A percentile compares a stretch with the other conserved stretches of the same genome.
Conservation (phyloP, 2,888 invertebrate genomes). For the Pachliopta kotzebuea region DNA sequence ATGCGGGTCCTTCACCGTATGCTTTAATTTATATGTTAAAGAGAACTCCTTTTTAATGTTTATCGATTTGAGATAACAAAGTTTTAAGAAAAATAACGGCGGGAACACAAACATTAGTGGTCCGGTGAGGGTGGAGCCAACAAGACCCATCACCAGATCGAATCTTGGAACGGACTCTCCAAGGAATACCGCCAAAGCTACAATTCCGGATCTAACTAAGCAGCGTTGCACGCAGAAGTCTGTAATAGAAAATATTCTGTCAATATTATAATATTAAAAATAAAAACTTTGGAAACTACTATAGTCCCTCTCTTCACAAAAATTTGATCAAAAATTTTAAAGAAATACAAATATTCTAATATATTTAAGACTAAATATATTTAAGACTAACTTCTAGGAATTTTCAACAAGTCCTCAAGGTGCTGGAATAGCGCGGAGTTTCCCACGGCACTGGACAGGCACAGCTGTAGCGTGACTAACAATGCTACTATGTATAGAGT, state of each 20-base stretch:
- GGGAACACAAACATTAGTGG: conserved; percentile 92
- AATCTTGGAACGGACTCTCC: conserved; percentile 92
- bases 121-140: conserved; percentile 91
- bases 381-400: conserved; percentile 83
- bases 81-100: conserved; percentile 88
- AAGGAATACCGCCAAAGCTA: conserved; percentile 86
- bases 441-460: conserved; percentile 87
- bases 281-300: too few relatives aligned
- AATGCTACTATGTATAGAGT: conserved; percentile 84
- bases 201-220: conserved; percentile 84
- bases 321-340: too few relatives aligned
- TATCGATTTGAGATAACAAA: conserved; percentile 74
- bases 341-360: neutral
- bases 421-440: conserved; percentile 91
- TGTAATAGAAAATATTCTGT: conserved; percentile 58
- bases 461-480: conserved; percentile 88
- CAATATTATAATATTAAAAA: too few relatives aligned
- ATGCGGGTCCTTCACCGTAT: neutral
- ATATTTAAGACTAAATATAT: conserved; percentile 32
- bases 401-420: conserved; percentile 86
- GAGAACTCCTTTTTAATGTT: conserved; percentile 26
- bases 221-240: conserved; percentile 89
- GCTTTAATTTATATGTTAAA: conserved; percentile 13
- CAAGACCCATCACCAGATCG: conserved; percentile 91
- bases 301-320: too few relatives aligned